Evolutionary conservation across 2,113 vertebrate genomes (phyloP).

Genomic region (Arenaria interpres): DNA sequence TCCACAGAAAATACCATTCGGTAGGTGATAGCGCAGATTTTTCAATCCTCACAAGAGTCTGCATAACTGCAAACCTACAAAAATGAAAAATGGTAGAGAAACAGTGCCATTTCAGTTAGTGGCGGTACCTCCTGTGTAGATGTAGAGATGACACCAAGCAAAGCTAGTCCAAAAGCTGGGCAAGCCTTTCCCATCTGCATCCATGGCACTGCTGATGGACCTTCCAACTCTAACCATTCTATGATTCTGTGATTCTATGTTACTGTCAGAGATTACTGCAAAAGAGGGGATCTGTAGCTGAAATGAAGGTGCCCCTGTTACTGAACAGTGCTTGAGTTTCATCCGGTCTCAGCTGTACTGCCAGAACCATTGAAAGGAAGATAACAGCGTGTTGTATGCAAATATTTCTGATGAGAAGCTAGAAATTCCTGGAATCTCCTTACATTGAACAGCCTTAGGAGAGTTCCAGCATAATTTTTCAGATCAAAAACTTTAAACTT

Average conservation of each 20-base stretch:
- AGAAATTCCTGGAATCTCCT: neutral
- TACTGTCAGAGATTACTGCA: neutral
- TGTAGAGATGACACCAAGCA: neutral
- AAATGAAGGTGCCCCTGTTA: neutral
- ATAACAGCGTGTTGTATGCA: neutral
- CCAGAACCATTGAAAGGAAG: neutral
- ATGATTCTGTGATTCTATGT: too few species aligned
- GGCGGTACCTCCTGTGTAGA: neutral
- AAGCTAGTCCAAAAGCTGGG: neutral
- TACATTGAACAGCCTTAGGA: neutral
- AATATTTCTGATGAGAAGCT: neutral
- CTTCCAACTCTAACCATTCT: too few species aligned
- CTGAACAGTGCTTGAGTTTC: neutral
- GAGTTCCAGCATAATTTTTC: neutral
- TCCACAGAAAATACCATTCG: neutral
- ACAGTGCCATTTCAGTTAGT: neutral
- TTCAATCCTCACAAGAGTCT: neutral
- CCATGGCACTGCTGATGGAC: neutral
- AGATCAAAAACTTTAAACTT: neutral
- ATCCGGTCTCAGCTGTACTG: neutral
- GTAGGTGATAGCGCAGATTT: neutral
- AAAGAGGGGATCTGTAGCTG: neutral
- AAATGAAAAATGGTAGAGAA: neutral
- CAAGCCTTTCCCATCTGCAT: neutral
- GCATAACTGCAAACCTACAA: neutral